Evolutionary conservation across 2,797 vertebrate genomes (phyloP), one percentile per base, ranked within the genome.

Genomic region (Nothura maculosa): DNA sequence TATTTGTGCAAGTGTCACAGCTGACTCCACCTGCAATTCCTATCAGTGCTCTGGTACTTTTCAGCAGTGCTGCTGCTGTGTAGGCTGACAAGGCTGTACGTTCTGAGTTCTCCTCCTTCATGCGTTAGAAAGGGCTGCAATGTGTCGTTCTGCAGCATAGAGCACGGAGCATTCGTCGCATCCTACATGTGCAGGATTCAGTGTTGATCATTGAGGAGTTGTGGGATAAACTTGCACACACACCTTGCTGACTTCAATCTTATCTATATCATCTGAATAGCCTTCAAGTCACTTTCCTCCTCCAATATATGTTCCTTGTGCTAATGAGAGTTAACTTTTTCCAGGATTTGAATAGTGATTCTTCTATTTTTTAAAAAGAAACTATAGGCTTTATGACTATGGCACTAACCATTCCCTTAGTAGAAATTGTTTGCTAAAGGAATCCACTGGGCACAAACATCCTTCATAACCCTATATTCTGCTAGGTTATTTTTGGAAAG

Each of bases 1-100:
- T 92, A 25, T 88, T 91, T 72, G 43, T 92, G 82, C 62, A 81
- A n/a, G 76, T 66, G 45, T 93, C 34, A 47, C 92, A 95, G 95
- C 69, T 60, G 64, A 62, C 76, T 94, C 69, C 21, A 10, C 66
- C 66, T 58, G 45, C 91, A 93, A 93, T 87, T 96, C 89, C 93
- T 89, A 85, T 87, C 77, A 81, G 68, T 57, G 81, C 68, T 80
- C 64, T 42, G 36, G 38, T 43, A 62, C 45, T 55, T 96, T 83
- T 92, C 89, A 93, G 81, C 69, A 85, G 42, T 68, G n/a, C 79
- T 87, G n/a, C 79, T 87, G 85, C 66, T 66, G 50, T 40, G 85
- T 92, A 89, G 89, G 80, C 77, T 91, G 89, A 42, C 48, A 68
- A 87, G 19, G 43, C 69, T 32, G 30, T 18, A 73, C 30, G 25